Evolutionary conservation across 92 coral and sea anemone species (phyloP).

Genomic region (Palythoa caribaeorum): DNA sequence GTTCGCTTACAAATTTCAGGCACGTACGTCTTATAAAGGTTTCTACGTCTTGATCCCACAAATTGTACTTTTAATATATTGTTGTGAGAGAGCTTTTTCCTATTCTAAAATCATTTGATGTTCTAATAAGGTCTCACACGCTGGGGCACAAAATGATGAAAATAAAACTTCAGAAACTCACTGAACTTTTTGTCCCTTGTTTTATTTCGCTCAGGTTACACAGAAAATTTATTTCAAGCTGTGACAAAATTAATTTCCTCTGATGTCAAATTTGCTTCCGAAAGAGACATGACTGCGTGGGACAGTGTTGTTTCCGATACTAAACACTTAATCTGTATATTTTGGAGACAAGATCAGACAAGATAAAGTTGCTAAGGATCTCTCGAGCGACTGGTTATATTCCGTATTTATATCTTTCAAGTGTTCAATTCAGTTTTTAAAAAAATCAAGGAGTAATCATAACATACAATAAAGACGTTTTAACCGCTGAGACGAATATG

Average conservation of each 20-base stretch:
- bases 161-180: no score
- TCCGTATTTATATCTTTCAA: no score
- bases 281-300: not conserved
- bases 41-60: no score
- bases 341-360: not conserved
- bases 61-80: no score
- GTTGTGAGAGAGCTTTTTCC: no score
- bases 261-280: slow-evolving; percentile 17
- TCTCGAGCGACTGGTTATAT: not conserved
- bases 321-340: not conserved
- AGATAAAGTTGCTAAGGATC: not conserved
- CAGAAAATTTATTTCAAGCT: slow-evolving; percentile 7
- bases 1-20: no score
- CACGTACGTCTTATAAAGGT: no score
- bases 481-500: not conserved
- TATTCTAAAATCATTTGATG: no score
- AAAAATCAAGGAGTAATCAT: not conserved
- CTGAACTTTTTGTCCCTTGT: not conserved
- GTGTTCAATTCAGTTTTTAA: not conserved
- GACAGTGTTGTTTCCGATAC: slow-evolving; percentile 8
- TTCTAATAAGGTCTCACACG: no score
- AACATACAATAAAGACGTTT: not conserved
- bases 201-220: not conserved
- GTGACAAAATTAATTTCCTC: not conserved
- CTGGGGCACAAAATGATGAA: no score